A percentile compares a stretch with the other conserved stretches of the same genome.
phyloP scores from a whole-genome alignment of 2,888 invertebrate genomes.

The Artemia sinica region DNA sequence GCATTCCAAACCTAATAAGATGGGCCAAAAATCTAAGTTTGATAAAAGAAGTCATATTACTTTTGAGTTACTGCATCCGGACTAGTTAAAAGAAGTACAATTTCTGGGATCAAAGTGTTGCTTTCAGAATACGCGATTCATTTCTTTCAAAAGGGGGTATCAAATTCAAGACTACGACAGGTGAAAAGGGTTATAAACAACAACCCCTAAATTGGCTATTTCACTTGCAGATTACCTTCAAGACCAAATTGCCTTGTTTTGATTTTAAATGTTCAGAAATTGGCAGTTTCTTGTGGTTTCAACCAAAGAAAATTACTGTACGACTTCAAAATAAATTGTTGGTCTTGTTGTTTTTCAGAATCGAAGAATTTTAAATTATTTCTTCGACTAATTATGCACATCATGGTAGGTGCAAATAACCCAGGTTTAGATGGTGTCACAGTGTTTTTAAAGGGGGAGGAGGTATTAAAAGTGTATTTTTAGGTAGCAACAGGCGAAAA shows the following conservation, averaged over 20 bases:
- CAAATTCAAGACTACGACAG: background rate
- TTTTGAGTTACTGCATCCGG: too few relatives aligned
- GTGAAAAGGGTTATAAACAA: slow-evolving; percentile 5
- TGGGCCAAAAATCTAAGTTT: too few relatives aligned
- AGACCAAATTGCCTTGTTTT: slow-evolving; percentile 2
- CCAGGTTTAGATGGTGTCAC: background rate
- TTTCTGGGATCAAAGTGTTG: too few relatives aligned
- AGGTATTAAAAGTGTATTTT: background rate
- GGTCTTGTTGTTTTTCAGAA: background rate
- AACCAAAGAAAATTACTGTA: slow-evolving; percentile 7
- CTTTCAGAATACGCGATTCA: too few relatives aligned
- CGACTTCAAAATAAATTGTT: background rate
- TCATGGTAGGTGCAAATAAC: slow-evolving; percentile 1
- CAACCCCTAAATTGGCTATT: slow-evolving; percentile 11
- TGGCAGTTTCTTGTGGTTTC: background rate
- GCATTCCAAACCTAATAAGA: too few relatives aligned
- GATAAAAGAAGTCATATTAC: too few relatives aligned
- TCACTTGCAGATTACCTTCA: slow-evolving; percentile 14
- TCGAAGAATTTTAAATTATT: slow-evolving; percentile 2
- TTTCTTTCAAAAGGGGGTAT: too few relatives aligned
- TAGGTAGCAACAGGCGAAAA: background rate
- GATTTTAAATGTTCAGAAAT: background rate
- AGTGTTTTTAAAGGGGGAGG: slow-evolving; percentile 7
- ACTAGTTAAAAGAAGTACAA: too few relatives aligned
- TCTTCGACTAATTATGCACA: background rate